Evolutionary conservation across 2,888 invertebrate species (phyloP), one percentile per base, ranked within the genome.

Genomic region (Deilephila porcellus): DNA sequence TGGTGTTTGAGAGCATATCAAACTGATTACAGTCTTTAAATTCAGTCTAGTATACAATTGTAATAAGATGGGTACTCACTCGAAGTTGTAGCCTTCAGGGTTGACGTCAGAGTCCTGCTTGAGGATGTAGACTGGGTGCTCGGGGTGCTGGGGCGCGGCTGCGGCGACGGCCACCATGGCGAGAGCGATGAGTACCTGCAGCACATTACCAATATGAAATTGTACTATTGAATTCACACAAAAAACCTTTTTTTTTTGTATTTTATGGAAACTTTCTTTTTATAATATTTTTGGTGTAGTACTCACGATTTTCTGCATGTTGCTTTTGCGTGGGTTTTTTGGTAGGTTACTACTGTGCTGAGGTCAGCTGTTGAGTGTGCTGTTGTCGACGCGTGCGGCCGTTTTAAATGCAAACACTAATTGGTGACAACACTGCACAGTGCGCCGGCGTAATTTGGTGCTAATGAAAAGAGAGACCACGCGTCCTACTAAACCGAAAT

Each of bases 251-350:
- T 71, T 8, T 14, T 60, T 60, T 37, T 20, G 8, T 17, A 25
- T 17, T 5, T 34, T 59, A 25, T 29, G 56, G 3, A n/a, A 70
- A 70, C 19, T n/a, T 5, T 20, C 56, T 32, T n/a, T 8, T 20
- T 63, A 19, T n/a, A 34, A 34, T 32, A 19, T 32, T 34, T 19
- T 32, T 19, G 17, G 6, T 17, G 37, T 17, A 25, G 20, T 25
- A 91, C 92, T 90, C 79, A 92, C 92, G 84, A 88, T 81, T 86
- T 89, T 90, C 78, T 90, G 88, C 92, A 92, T 92, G 84, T 87
- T 89, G 82, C 76, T 75, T 71, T 76, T 76, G 80, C 76, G 72
- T 77, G 73, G 81, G 73, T 77, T 78, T 72, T 79, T 76, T 75
- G 72, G 78, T 77, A 79, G 79, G 81, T 81, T 79, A 81, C 81